Percentiles rank a stretch among this genome's conserved stretches.
Conservation (phyloP, 2,113 vertebrate species). For the Chelonoidis abingdonii region DNA sequence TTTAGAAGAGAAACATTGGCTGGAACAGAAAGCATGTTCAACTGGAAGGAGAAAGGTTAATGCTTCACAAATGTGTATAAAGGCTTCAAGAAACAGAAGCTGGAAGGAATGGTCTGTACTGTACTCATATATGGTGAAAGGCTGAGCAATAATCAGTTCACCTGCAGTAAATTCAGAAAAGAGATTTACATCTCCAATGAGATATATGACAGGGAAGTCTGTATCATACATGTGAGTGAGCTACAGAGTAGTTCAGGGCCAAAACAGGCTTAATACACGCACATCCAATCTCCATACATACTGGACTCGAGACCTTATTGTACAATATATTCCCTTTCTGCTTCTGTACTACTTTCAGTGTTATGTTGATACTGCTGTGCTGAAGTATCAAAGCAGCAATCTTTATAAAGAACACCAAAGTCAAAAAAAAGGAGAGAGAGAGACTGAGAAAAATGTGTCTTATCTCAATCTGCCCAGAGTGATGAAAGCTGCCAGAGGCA, state of each 20-base stretch:
- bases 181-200: not conserved
- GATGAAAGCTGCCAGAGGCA: not conserved
- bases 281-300: not conserved
- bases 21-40: not conserved
- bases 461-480: not conserved
- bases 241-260: not conserved
- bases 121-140: not conserved
- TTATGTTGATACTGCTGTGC: accelerated
- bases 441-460: not conserved
- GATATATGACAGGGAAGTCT: not conserved
- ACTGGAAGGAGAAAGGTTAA: not conserved
- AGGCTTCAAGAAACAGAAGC: not conserved
- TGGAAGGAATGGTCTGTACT: not conserved
- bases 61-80: not conserved
- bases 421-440: not conserved
- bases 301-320: not conserved
- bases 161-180: not conserved
- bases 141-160: not conserved
- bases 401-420: not conserved
- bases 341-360: accelerated
- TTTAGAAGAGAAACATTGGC: accelerated
- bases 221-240: not conserved
- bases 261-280: not conserved
- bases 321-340: not conserved
- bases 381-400: not conserved